Evolutionary conservation across 2,113 vertebrate species (phyloP).

Genomic region (Petaurus breviceps): DNA sequence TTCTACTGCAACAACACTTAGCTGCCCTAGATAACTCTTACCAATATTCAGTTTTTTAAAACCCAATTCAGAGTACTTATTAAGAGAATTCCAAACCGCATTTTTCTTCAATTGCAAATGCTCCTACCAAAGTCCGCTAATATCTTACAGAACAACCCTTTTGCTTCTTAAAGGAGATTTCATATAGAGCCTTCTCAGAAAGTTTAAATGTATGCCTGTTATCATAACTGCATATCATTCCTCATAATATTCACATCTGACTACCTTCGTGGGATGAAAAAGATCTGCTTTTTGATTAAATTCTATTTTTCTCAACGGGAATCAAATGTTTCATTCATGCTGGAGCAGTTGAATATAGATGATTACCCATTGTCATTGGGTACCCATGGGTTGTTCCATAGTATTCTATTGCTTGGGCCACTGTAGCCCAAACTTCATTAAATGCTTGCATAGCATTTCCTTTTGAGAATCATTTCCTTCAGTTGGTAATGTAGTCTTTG

Average conservation of each 20-base stretch:
- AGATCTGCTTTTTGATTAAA: slow-evolving; percentile 59
- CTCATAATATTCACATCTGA: slow-evolving; percentile 38
- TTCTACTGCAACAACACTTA: background rate
- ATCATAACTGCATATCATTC: slow-evolving; percentile 38
- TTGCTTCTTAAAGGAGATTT: slow-evolving; percentile 38
- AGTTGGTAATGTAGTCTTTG: slow-evolving; percentile 54
- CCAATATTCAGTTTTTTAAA: background rate
- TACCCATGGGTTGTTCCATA: slow-evolving; percentile 41
- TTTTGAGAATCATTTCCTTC: slow-evolving; percentile 53
- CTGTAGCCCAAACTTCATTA: slow-evolving; percentile 60
- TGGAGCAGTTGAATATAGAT: slow-evolving; percentile 54
- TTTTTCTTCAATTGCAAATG: background rate
- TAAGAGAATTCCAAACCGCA: background rate
- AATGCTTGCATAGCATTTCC: slow-evolving; percentile 53
- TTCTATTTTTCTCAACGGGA: slow-evolving; percentile 41
- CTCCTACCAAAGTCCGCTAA: background rate
- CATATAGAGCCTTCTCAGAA: slow-evolving; percentile 32
- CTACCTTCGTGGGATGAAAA: background rate
- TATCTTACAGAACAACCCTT: slow-evolving; percentile 12
- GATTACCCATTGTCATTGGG: slow-evolving; percentile 34
- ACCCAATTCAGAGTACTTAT: slow-evolving; percentile 22
- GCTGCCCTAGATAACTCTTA: background rate
- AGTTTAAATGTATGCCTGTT: slow-evolving; percentile 34
- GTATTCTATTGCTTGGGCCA: slow-evolving; percentile 67
- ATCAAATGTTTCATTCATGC: slow-evolving; percentile 28